These are phyloP conservation scores for Apomyelois bistriatella DNA, from an alignment of 2,888 invertebrate species.

Conservation along the genomic window DNA sequence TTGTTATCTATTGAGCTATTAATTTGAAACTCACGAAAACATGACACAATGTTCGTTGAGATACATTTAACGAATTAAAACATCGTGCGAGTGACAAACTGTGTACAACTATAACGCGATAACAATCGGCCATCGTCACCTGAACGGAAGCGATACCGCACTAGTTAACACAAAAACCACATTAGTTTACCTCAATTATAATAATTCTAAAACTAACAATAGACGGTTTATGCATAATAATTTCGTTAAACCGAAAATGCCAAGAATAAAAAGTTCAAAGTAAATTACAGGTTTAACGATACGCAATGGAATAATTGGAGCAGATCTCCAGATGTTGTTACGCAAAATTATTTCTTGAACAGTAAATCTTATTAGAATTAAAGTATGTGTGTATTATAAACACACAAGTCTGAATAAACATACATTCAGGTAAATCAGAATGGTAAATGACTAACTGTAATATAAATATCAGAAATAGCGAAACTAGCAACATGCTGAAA, in stretches of 20 bases:
- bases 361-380: slow-evolving; percentile 73
- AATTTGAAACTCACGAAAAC: slow-evolving; percentile 43
- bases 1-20: slow-evolving; percentile 46
- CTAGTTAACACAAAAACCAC: slow-evolving; percentile 68
- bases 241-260: slow-evolving; percentile 20
- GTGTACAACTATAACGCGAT: slow-evolving; percentile 40
- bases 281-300: slow-evolving; percentile 1
- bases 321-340: slow-evolving; percentile 61
- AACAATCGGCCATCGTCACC: slow-evolving; percentile 62
- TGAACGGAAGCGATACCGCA: slow-evolving; percentile 66
- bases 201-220: slow-evolving; percentile 31
- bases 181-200: slow-evolving; percentile 58
- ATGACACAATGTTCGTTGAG: slow-evolving; percentile 29
- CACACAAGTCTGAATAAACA: slow-evolving; percentile 71
- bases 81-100: slow-evolving; percentile 55
- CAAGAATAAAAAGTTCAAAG: slow-evolving; percentile 10
- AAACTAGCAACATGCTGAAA: slow-evolving; percentile 55
- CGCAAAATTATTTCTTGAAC: slow-evolving; percentile 61
- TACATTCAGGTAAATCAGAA: slow-evolving; percentile 75
- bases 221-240: slow-evolving; percentile 39
- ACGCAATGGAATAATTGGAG: slow-evolving; percentile 41
- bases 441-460: slow-evolving; percentile 76
- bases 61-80: slow-evolving; percentile 32
- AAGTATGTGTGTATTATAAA: slow-evolving; percentile 73
- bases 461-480: slow-evolving; percentile 74